Percentiles rank a stretch among this genome's conserved stretches.
These are phyloP conservation scores for Collichthys lucidus DNA, from an alignment of 2,113 vertebrate species.

Conservation along the genomic window DNA sequence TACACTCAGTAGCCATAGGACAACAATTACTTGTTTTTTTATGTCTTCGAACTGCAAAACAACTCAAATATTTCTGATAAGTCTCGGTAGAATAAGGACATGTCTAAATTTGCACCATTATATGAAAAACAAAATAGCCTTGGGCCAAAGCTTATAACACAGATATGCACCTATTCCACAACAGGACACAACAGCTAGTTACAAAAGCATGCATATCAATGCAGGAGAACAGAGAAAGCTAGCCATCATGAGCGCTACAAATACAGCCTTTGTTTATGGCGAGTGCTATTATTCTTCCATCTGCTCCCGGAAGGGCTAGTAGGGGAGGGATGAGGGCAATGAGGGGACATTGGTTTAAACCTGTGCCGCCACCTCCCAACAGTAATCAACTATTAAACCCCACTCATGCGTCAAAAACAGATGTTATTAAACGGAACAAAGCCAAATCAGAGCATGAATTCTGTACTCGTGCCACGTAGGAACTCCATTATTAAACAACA, in stretches of 20 bases:
- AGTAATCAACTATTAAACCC: conserved; percentile 1
- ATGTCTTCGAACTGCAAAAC: neutral
- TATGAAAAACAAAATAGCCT: neutral
- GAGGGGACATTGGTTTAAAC: conserved; percentile 62
- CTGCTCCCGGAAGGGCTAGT: conserved; percentile 41
- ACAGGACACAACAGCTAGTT: conserved; percentile 46
- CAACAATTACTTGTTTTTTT: neutral
- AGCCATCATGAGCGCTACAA: conserved; percentile 55
- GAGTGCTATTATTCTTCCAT: conserved; percentile 68
- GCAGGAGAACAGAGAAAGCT: conserved; percentile 51
- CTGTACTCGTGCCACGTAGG: neutral
- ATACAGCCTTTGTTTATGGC: conserved; percentile 71
- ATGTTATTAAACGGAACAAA: neutral
- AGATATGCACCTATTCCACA: conserved; percentile 23
- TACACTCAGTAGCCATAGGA: conserved; percentile 10
- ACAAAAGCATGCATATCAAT: conserved; percentile 56
- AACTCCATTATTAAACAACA: conserved; percentile 30
- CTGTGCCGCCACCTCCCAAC: conserved; percentile 38
- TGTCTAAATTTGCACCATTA: neutral
- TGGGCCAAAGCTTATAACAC: conserved; percentile 2
- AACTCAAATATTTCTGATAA: neutral
- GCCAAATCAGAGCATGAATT: neutral
- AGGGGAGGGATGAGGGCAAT: conserved; percentile 45
- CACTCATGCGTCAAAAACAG: conserved; percentile 25
- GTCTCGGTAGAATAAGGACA: neutral